Base-by-base conservation (phyloP, 30 jellyfish, hydroid and myxozoan genomes). In the Aurelia aurita region DNA sequence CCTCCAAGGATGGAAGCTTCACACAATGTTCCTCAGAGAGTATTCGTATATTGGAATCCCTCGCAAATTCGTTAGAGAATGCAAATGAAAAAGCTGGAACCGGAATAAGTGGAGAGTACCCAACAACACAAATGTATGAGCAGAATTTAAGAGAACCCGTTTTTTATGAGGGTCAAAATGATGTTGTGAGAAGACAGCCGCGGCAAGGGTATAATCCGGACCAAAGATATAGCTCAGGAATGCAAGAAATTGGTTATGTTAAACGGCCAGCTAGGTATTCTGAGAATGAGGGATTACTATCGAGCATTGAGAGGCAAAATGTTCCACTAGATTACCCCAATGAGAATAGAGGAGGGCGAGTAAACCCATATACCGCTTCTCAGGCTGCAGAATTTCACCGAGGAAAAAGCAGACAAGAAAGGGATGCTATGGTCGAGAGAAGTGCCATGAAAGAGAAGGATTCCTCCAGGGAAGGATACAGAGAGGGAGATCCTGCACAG, bases 1-100 rank as follows among this genome's bases (percentile, higher is more conserved):
- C 66, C 39, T 19, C 65, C 21, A 44, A 32, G 45, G 62, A 44
- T 9, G 19, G 29, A 22, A 67, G 74, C 45, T 18, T 23, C 64
- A 31, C 77, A 27, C 85, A 68, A 22, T 82, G 91, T 63, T 82
- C 91, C 20, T 82, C 91, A 7, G 91, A 82, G 67, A 82, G 91
- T 21, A 82, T 82, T 54, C 77, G 83, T 11, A 82, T 82, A 4
- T 58, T 82, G 6, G 91, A 82, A 34, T 82, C 91, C 12, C 74
- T 82, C 22, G 91, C 91, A n/a, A 82, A 82, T 59, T 68, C 91
- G 8, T 55, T 82, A 9, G 85, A 62, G 13, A 82, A 63, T 21
- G 83, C 91, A n/a, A 74, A 82, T 21, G 91, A 82, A 43, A 58
- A 34, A 54, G 59, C 58, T 19, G 77, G 59, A 60, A 32, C 35